Evolutionary conservation across 92 coral and sea anemone genomes (phyloP).

Genomic region (Paramuricea clavata): DNA sequence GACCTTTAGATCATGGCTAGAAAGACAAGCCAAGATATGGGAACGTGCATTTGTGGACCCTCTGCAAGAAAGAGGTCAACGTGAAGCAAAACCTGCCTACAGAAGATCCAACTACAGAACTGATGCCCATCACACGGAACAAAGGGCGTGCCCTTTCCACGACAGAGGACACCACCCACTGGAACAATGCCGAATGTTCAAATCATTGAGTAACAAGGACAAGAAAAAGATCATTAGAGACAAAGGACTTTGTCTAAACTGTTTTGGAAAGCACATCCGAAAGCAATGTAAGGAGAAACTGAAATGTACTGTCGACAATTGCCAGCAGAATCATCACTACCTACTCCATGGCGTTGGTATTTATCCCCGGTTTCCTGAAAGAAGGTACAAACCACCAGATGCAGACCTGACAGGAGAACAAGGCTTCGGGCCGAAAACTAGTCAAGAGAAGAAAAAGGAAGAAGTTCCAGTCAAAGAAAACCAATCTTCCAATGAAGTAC

Average conservation of each 20-base stretch:
- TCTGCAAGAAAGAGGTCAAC: background rate
- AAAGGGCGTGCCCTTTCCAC: background rate
- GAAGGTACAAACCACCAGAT: background rate
- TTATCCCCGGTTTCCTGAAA: background rate
- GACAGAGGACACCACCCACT: conserved; percentile 13
- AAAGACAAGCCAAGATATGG: conserved; percentile 17
- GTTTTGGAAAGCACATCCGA: conserved; percentile 34
- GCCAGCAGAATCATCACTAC: conserved; percentile 16
- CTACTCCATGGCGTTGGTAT: conserved; percentile 12
- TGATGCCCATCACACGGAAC: background rate
- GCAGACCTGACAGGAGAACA: background rate
- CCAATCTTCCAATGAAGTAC: background rate
- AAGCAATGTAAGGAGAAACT: background rate
- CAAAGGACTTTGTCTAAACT: conserved; percentile 17
- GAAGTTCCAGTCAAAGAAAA: background rate
- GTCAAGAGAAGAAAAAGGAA: background rate
- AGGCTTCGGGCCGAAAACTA: background rate
- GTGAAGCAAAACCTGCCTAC: background rate
- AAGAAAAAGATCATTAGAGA: conserved; percentile 18
- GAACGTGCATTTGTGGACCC: conserved; percentile 15
- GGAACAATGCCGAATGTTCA: conserved; percentile 14
- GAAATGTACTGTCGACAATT: background rate
- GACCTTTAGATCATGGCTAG: background rate
- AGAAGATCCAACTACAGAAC: conserved; percentile 13
- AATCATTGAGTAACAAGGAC: background rate